Evolutionary conservation across 2,888 invertebrate species (phyloP), one percentile per base, ranked within the genome.

Genomic region (Ormyrus rosae): DNA sequence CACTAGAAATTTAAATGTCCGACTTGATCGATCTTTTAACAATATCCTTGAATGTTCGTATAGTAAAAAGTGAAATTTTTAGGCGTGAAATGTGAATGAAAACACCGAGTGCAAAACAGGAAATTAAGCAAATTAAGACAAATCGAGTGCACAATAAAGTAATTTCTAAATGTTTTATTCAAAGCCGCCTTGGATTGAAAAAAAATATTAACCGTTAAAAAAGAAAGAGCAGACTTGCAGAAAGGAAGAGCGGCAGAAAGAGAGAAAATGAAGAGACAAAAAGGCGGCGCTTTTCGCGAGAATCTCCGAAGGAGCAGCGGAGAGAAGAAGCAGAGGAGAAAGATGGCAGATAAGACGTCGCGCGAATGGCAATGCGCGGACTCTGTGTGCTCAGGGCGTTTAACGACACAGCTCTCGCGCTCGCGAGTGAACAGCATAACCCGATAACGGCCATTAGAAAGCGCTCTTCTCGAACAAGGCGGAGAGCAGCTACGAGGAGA

Each of bases 381-480:
- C 34, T 2, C 50, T 65, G 73, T 34, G 67, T 48, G 68, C 46
- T 69, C 68, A 45, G 55, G 69, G 60, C 60, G 61, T 78, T 65
- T 68, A 78, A 61, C 77, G 70, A 64, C 71, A 50, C 61, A 63
- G 60, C 55, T 51, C 46, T 64, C 74, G 70, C 64, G 34, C 34
- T 34, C 34, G 34, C 34, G 34, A 34, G 34, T 34, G 46, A 56
- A 53, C 61, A 34, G 63, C 46, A 64, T 71, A 75, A 76, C 67
- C 55, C 71, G 80, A 80, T 80, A 80, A 76, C 67, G 56, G 71
- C 61, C 80, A 61, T 80, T 80, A 76, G 80, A 80, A 80, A 80
- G 79, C 61, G 68, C 56, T 68, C 67, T 50, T 34, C 46, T 48
- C 63, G 46, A 34, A 34, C 34, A 34, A 34, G 34, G 34, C 0